These are phyloP conservation scores for Nyctibius grandis DNA, from an alignment of 2,797 vertebrate genomes.

Conservation along the genomic window DNA sequence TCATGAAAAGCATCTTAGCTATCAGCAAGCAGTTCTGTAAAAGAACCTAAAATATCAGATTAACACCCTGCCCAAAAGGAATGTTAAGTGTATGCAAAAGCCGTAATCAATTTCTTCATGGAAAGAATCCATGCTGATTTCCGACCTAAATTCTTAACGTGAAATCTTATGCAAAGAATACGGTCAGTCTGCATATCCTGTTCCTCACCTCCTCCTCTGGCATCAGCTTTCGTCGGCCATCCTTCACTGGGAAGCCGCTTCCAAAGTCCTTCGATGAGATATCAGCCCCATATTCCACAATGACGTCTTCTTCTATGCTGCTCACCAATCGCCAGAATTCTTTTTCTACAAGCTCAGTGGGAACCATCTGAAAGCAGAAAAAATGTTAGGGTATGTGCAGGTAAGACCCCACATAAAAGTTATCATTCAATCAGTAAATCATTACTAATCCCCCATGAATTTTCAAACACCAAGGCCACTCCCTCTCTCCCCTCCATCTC, in stretches of 20 bases:
- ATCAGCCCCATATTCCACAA: slow-evolving; percentile 97
- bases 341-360: slow-evolving; percentile 96
- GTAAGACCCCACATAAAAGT: not conserved
- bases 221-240: slow-evolving; percentile 87
- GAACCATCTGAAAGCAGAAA: slow-evolving; percentile 88
- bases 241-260: slow-evolving; percentile 93
- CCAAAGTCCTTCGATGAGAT: slow-evolving; percentile 98
- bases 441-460: not conserved
- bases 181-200: not conserved
- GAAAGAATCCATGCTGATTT: not conserved
- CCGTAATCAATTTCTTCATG: not conserved
- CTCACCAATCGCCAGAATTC: slow-evolving; percentile 98
- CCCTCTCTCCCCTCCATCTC: not conserved
- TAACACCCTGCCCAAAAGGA: not conserved
- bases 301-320: slow-evolving; percentile 98
- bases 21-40: not conserved
- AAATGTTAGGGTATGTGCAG: not conserved
- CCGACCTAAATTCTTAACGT: not conserved
- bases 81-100: not conserved
- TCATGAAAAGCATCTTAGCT: not conserved
- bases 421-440: not conserved
- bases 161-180: not conserved
- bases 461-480: not conserved
- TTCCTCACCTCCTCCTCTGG: slow-evolving; percentile 91
- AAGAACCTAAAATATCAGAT: not conserved